Base-by-base conservation (phyloP, 2,797 vertebrate genomes). In the Calcarius lapponicus region DNA sequence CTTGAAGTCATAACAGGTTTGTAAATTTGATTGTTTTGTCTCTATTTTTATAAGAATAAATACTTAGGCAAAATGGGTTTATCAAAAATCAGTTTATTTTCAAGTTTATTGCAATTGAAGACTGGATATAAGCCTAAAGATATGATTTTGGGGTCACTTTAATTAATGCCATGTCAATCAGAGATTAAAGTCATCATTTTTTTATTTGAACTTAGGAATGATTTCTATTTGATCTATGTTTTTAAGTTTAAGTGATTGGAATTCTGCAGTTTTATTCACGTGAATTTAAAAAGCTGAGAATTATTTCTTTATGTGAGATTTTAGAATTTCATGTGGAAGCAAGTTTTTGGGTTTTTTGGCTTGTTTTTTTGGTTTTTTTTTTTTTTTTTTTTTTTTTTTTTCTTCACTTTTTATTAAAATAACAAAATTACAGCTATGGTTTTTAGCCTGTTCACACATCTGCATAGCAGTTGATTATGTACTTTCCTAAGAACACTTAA, bases 151-250 rank as follows among this genome's bases (percentile, higher is more conserved):
- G 42, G 7, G 4, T 62, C 18, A 15, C 3, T 61, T 80, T 60
- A 4, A n/a, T 84, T 50, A 75, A 36, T 72, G 13, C 9, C 0
- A 0, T 4, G 0, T 53, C 20, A 3, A 1, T 62, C 51, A 78
- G n/a, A 75, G 14, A 42, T 1, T 38, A 24, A 91, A 91, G 34
- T 43, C 2, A 48, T 1, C 1, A 72, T n/a, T 70, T 61, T 8
- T 40, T 82, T 70, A 28, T 80, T 45, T 69, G 58, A 86, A 75
- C 17, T 75, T 84, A 62, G 10, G 3, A 79, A 72, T 1, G 1
- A 11, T 31, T 84, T 25, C 13, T 47, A 43, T 66, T 84, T 78
- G 16, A 45, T 31, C 15, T 73, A 10, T 25, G 9, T 71, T 71
- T 90, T 31, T 1, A 67, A 80, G 12, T n/a, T 78, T 67, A 12